Percentiles rank a stretch among this genome's conserved stretches.
Conservation (phyloP, 2,888 invertebrate species). For the Drosophila aldrichi region DNA sequence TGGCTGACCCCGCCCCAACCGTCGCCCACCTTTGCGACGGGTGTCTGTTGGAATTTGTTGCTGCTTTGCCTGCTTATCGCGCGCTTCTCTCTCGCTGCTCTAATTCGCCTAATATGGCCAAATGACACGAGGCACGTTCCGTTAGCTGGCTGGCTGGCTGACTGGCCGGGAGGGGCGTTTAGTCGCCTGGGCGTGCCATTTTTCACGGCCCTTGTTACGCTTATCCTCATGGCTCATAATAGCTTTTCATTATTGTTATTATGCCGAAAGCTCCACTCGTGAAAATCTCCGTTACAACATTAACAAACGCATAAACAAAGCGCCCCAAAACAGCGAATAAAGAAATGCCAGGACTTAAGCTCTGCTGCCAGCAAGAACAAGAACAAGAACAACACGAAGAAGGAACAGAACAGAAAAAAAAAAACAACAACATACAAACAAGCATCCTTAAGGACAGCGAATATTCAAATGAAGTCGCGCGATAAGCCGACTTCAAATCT, state of each 20-base stretch:
- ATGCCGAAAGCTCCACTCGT: slow-evolving; percentile 75
- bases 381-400: not conserved
- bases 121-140: slow-evolving; percentile 61
- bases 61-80: slow-evolving; percentile 53
- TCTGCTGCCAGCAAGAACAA: slow-evolving; percentile 10
- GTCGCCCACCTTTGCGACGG: not conserved
- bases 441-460: slow-evolving; percentile 61
- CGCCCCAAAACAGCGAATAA: slow-evolving; percentile 24
- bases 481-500: slow-evolving; percentile 85
- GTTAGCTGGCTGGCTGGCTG: not conserved
- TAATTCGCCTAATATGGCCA: slow-evolving; percentile 81
- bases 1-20: slow-evolving; percentile 4
- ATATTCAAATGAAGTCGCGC: slow-evolving; percentile 84
- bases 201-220: slow-evolving; percentile 61
- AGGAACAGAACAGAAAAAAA: not conserved
- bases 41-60: slow-evolving; percentile 5
- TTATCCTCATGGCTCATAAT: slow-evolving; percentile 80
- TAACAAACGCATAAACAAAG: slow-evolving; percentile 83
- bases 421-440: slow-evolving; percentile 18
- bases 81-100: slow-evolving; percentile 34
- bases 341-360: slow-evolving; percentile 54
- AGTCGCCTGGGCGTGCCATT: slow-evolving; percentile 72
- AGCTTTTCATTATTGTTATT: slow-evolving; percentile 85
- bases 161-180: slow-evolving; percentile 14
- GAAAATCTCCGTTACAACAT: slow-evolving; percentile 83